Conservation (phyloP, 2,113 vertebrate species). For the Phaethornis superciliosus region DNA sequence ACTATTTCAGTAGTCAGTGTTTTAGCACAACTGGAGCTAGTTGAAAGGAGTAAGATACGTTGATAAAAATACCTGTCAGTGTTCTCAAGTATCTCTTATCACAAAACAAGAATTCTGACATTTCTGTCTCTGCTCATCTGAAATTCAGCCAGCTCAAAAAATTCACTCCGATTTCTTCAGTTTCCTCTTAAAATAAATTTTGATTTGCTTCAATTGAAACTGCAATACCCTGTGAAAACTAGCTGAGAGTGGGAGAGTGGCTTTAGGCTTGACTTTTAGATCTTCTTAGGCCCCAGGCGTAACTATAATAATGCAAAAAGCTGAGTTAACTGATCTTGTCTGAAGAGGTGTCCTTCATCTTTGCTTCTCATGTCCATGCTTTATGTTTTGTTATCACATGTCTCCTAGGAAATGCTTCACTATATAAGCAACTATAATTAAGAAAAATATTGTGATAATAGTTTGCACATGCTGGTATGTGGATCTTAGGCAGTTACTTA, state of each 20-base stretch:
- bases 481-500: background rate
- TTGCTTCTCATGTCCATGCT: background rate
- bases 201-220: background rate
- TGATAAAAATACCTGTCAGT: background rate
- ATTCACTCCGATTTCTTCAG: background rate
- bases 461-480: background rate
- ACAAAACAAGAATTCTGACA: background rate
- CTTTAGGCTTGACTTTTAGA: background rate
- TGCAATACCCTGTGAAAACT: background rate
- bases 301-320: background rate
- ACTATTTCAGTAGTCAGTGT: background rate
- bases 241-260: background rate
- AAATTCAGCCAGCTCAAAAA: background rate
- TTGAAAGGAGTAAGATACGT: background rate
- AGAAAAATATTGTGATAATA: too few species aligned
- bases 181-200: background rate
- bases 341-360: background rate
- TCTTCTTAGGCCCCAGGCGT: background rate
- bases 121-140: background rate
- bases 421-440: background rate
- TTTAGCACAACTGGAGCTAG: background rate
- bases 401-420: background rate
- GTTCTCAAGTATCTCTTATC: background rate
- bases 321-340: background rate
- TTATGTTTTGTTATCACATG: background rate